phyloP scores from a whole-genome alignment of 2,888 invertebrate species.

The Caenorhabditis imperialis region DNA sequence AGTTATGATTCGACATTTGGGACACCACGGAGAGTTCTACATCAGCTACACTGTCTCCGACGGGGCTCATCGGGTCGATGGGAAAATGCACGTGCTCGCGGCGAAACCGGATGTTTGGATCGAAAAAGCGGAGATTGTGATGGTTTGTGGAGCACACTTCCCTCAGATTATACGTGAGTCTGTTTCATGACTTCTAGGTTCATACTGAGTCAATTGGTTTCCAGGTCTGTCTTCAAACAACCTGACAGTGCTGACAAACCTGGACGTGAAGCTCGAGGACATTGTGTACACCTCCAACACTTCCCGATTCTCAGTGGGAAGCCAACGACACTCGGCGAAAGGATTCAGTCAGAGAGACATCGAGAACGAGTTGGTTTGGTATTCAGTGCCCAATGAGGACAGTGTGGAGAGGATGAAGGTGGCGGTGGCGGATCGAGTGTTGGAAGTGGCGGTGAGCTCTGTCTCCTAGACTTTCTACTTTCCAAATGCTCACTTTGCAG shows the following conservation, averaged over 20 bases:
- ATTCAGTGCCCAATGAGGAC: conserved; percentile 47
- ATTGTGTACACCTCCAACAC: conserved; percentile 60
- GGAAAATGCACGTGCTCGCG: conserved; percentile 57
- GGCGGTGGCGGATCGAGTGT: conserved; percentile 51
- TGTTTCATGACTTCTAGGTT: no score
- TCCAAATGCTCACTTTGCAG: conserved; percentile 8
- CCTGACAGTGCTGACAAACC: conserved; percentile 65
- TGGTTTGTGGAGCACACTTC: conserved; percentile 36
- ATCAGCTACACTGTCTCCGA: conserved; percentile 72
- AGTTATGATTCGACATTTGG: conserved; percentile 66
- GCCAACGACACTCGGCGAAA: conserved; percentile 22
- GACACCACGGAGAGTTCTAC: conserved; percentile 55
- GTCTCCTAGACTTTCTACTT: no score
- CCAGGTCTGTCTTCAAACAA: conserved; percentile 46
- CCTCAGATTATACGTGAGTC: conserved; percentile 29
- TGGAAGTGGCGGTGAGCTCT: conserved; percentile 43
- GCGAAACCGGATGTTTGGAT: conserved; percentile 67
- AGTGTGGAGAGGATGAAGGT: conserved; percentile 44
- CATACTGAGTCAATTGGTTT: not conserved
- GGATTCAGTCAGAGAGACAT: conserved; percentile 61
- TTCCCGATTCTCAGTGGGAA: conserved; percentile 36
- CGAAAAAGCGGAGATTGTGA: conserved; percentile 26
- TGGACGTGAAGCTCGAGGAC: conserved; percentile 62
- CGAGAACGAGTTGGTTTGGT: conserved; percentile 36
- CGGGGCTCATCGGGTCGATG: conserved; percentile 63